Evolutionary conservation across 2,797 vertebrate species (phyloP).

Genomic region (Sebastes goodei): DNA sequence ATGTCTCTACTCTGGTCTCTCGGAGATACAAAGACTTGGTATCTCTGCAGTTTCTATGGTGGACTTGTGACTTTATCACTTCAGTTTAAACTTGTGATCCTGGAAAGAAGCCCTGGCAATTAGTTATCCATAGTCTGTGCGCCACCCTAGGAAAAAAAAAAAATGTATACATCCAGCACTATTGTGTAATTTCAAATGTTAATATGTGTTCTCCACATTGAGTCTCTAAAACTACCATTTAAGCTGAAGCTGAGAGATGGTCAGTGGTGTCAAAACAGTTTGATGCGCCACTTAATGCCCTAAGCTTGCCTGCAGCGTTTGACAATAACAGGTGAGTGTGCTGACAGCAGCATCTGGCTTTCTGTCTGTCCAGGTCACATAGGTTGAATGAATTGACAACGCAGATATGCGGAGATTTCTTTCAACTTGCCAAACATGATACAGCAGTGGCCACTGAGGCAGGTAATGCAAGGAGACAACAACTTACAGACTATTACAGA

Average conservation of each 20-base stretch:
- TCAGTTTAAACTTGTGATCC: not conserved
- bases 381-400: constrained; percentile 14
- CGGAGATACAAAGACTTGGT: not conserved
- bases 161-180: not conserved
- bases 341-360: constrained; percentile 45
- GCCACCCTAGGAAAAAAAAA: not conserved
- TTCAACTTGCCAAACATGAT: not conserved
- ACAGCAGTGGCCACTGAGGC: not conserved
- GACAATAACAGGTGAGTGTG: constrained; percentile 30
- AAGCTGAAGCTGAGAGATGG: constrained; percentile 7
- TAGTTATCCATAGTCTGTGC: not conserved
- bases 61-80: not conserved
- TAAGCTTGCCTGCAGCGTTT: constrained; percentile 40
- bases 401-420: not conserved
- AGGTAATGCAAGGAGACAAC: not conserved
- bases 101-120: not conserved
- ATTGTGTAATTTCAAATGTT: not conserved
- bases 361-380: constrained; percentile 13
- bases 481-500: not conserved
- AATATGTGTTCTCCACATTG: not conserved
- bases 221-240: constrained; percentile 3
- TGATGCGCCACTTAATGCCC: constrained; percentile 27
- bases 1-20: not conserved
- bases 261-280: constrained; percentile 32
- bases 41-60: not conserved